Evolutionary conservation across 2,113 vertebrate genomes (phyloP), one percentile per base, ranked within the genome.

Genomic region (Ornithorhynchus anatinus): DNA sequence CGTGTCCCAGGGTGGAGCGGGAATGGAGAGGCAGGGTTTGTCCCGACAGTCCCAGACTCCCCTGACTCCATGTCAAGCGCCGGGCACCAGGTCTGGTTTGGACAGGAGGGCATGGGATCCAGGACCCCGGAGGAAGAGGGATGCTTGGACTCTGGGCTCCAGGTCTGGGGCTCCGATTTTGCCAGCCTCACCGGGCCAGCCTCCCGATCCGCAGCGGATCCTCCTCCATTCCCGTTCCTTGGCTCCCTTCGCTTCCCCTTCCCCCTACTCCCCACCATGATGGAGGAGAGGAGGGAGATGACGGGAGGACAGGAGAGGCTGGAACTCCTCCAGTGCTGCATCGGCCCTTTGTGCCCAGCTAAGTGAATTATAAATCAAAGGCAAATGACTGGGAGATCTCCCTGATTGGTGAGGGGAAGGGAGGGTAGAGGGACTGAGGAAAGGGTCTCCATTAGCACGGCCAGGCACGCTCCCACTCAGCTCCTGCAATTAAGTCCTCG

Each of bases 311-410:
- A n/a, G n/a, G 50, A 10, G 38, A 59, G 52, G 47, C 29, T 42
- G 3, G 25, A 8, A 62, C 31, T 44, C 44, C 25, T 20, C 61
- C 65, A 69, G 37, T 25, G 8, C 22, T 13, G n/a, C 14, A 48
- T 52, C 59, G 45, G 31, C 29, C 52, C 69, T 76, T 69, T 64
- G 77, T 27, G 45, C 62, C 52, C 63, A 40, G 60, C 75, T 77
- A 66, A 77, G 59, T 75, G 78, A 76, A 80, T 83, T 72, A 83
- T 76, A 62, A 60, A 72, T 73, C 81, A 80, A 77, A 75, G 69
- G 60, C 69, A 48, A 66, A 59, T n/a, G 43, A 64, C 42, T 17
- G 37, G 48, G 35, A 47, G 59, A 57, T 27, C 35, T 36, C 62
- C 15, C 58, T 44, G 2, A 27, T 16, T 48, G 15, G 31, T 53